These are phyloP conservation scores for Mya arenaria DNA, from an alignment of 1,140 invertebrate species.

Conservation along the genomic window DNA sequence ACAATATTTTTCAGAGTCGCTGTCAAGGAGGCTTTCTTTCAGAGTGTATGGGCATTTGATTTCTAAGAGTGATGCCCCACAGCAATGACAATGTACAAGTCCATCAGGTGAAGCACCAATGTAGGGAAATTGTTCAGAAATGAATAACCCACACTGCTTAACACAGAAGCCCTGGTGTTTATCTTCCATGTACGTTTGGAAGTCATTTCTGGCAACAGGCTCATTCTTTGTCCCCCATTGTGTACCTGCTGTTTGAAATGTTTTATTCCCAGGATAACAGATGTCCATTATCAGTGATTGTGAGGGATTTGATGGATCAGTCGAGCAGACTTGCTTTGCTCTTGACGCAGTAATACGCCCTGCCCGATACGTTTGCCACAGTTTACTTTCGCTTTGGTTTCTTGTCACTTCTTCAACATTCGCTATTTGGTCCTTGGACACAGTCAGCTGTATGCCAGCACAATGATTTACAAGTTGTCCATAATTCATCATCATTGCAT, in stretches of 20 bases:
- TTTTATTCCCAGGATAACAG: background rate
- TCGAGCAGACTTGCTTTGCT: background rate
- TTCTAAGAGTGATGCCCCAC: background rate
- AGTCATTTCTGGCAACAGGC: no score
- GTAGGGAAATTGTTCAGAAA: background rate
- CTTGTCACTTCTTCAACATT: conserved; percentile 16
- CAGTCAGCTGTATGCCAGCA: background rate
- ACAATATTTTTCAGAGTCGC: background rate
- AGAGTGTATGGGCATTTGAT: conserved; percentile 23
- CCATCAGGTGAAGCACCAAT: conserved; percentile 13
- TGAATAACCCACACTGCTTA: background rate
- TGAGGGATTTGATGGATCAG: conserved; percentile 1
- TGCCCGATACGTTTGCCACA: conserved; percentile 28
- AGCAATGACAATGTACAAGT: conserved; percentile 8
- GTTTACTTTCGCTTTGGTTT: conserved; percentile 2
- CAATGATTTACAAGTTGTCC: background rate
- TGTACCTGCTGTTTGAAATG: background rate
- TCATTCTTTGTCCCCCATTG: conserved; percentile 31
- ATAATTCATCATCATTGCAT: background rate
- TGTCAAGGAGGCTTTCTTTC: background rate
- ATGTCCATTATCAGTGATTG: conserved; percentile 1
- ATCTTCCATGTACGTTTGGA: no score
- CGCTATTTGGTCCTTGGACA: background rate
- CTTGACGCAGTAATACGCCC: conserved; percentile 27
- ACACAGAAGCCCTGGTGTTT: no score